Conservation (phyloP, 2,888 invertebrate species). For the Loripinus fragilis region DNA sequence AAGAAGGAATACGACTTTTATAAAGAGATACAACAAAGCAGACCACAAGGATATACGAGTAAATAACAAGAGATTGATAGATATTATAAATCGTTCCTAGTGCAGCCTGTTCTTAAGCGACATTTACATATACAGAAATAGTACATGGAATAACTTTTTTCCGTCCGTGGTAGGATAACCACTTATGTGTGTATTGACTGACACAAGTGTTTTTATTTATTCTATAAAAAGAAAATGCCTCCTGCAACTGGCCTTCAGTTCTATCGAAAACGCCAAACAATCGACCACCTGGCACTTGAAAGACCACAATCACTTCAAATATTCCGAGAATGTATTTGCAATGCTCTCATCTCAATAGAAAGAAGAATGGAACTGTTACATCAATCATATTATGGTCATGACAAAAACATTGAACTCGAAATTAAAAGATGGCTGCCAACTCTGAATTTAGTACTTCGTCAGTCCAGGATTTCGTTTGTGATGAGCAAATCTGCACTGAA, state of each 20-base stretch:
- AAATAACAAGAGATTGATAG: too few species aligned
- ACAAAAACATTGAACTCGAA: conserved; percentile 65
- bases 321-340: conserved; percentile 70
- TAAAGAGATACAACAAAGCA: too few species aligned
- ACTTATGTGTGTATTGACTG: too few species aligned
- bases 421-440: conserved; percentile 69
- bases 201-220: neutral
- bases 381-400: conserved; percentile 67
- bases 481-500: conserved; percentile 66
- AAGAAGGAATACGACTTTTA: too few species aligned
- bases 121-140: too few species aligned
- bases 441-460: conserved; percentile 62
- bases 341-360: conserved; percentile 66
- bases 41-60: too few species aligned
- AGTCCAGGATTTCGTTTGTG: conserved; percentile 64
- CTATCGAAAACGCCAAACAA: conserved; percentile 74
- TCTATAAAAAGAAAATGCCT: conserved; percentile 56
- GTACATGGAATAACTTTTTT: too few species aligned
- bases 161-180: too few species aligned
- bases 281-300: conserved; percentile 70
- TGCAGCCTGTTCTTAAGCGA: too few species aligned
- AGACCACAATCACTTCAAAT: conserved; percentile 74
- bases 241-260: conserved; percentile 74
- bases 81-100: too few species aligned
- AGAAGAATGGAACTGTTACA: conserved; percentile 64